Base-by-base conservation (phyloP, 2,113 vertebrate genomes). In the Grus americana region DNA sequence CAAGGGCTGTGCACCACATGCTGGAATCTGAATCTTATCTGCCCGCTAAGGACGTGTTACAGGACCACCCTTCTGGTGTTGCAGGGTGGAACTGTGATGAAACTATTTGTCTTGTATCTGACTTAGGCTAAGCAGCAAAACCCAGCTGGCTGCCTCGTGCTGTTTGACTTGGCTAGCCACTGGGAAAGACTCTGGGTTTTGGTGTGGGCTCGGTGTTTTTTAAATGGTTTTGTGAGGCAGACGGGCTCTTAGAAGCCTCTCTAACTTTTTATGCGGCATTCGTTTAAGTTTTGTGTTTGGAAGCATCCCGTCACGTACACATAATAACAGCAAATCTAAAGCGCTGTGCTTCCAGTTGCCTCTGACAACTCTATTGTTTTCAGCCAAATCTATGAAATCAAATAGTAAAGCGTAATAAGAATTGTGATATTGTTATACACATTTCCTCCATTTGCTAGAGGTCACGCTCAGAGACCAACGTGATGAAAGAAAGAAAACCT, bases 301-400 rank as follows among this genome's bases (percentile, higher is more conserved):
- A 79, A 88, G 52, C 22, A 72, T 38, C n/a, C 29, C 1, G 0
- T 42, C 1, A 0, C 12, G 11, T 74, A 20, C 32, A 8, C 0
- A 6, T 72, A 81, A 55, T 71, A 44, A 29, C 1, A 1, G 49
- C 4, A 1, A 66, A 73, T 83, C 32, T 55, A 40, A 78, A 83
- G 34, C 59, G 20, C 6, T 1, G 38, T 34, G 34, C 58, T 73
- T 85, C 68, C 40, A 27, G 10, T 55, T 61, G 30, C 44, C 14
- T 68, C 75, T 19, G 42, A 55, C 36, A 54, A 62, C 40, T 79
- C 74, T 34, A 2, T 30, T 92, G 40, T 75, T 80, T 88, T 65
- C 59, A 38, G 66, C 32, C 62, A 50, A 79, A 66, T 79, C 46
- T 21, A 12, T 40, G 27, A 65, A 91, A 67, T 61, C 40, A 44